A percentile compares a stretch with the other conserved stretches of the same genome.
Evolutionary conservation across 2,113 vertebrate species (phyloP).

Genomic region (Acinonyx jubatus): DNA sequence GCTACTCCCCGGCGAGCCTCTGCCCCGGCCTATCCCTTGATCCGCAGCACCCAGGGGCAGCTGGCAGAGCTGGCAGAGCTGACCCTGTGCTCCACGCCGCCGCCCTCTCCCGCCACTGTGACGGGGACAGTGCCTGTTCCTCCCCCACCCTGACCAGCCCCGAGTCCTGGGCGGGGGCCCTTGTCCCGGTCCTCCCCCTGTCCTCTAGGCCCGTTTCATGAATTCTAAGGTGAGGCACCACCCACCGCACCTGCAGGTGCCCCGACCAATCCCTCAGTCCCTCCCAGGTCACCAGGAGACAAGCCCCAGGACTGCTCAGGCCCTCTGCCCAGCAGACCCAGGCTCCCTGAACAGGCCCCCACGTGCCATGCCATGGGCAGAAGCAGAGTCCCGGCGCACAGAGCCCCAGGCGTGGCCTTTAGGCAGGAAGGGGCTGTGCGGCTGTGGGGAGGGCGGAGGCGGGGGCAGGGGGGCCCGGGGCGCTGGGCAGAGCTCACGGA

Average conservation of each 20-base stretch:
- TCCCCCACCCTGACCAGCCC: too few species aligned
- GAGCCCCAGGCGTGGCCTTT: neutral
- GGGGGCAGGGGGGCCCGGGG: neutral
- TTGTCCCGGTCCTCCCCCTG: too few species aligned
- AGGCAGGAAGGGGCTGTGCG: neutral
- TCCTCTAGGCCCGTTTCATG: neutral
- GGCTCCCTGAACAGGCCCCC: neutral
- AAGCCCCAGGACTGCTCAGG: fast-evolving
- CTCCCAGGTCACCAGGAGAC: too few species aligned
- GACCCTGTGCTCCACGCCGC: too few species aligned
- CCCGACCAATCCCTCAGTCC: neutral
- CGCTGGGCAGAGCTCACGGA: neutral
- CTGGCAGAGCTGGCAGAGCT: neutral
- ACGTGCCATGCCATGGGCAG: fast-evolving
- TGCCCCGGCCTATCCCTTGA: too few species aligned
- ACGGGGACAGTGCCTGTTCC: fast-evolving
- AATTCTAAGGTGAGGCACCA: fast-evolving
- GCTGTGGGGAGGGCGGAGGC: fast-evolving
- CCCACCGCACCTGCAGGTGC: fast-evolving
- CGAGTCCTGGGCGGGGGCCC: neutral
- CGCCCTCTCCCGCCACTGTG: neutral
- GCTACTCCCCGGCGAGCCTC: neutral
- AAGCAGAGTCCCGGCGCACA: neutral
- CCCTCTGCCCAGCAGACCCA: neutral
- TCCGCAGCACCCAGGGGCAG: fast-evolving